A percentile compares a stretch with the other conserved stretches of the same genome.
Evolutionary conservation across 2,888 invertebrate species (phyloP).

Genomic region (Rotaria sp.): DNA sequence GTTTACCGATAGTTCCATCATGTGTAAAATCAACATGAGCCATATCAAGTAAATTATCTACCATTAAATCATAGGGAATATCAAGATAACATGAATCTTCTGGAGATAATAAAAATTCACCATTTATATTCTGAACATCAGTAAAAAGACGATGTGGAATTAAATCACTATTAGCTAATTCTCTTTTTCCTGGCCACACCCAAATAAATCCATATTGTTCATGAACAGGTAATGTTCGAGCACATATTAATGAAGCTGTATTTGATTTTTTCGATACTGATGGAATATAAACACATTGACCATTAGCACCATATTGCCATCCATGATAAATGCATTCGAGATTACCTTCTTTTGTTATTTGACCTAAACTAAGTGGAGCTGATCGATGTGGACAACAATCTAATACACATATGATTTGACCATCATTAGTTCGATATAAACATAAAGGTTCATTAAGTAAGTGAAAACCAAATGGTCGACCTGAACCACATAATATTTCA

Average conservation of each 20-base stretch:
- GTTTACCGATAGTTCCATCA: not conserved
- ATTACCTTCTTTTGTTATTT: not conserved
- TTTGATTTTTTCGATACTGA: not conserved
- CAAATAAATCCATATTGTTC: slow-evolving; percentile 19
- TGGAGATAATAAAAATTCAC: not conserved
- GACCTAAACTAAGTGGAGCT: slow-evolving; percentile 1
- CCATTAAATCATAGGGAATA: not conserved
- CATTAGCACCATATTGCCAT: not conserved
- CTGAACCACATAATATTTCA: not conserved
- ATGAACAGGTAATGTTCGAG: not conserved
- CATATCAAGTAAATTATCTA: not conserved
- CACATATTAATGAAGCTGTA: not conserved
- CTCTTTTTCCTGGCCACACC: not conserved
- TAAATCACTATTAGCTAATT: not conserved
- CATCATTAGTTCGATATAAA: not conserved
- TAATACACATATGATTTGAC: not conserved
- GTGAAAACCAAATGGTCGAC: not conserved
- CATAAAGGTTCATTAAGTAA: not conserved
- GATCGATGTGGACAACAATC: not conserved
- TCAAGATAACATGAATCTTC: not conserved
- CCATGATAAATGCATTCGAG: slow-evolving; percentile 20
- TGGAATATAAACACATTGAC: not conserved
- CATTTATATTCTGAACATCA: not conserved
- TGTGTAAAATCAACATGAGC: slow-evolving; percentile 21
- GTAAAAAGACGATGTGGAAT: not conserved